Base-by-base conservation (phyloP, 2,888 invertebrate species). In the Mycalesis mineus region DNA sequence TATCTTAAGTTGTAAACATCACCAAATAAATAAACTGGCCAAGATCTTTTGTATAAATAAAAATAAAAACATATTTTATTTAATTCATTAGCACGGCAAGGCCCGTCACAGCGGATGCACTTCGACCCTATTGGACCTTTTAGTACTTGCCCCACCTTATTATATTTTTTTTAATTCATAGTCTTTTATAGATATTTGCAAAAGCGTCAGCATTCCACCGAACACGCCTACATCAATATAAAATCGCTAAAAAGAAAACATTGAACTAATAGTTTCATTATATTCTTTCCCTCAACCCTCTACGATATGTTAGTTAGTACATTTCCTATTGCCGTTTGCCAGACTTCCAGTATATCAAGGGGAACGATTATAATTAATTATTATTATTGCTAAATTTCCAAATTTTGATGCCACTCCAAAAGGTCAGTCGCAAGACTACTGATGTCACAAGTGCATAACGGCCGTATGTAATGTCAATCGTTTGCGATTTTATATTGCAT, bases 231-330 rank as follows among this genome's bases (percentile, higher is more conserved):
- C 73, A 74, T 77, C 75, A 80, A 77, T 84, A 83, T 79, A 83
- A 84, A 84, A 85, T 82, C 76, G 80, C 82, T 84, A 86, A 77
- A 83, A 84, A 82, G 79, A 84, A 85, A 86, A 82, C 76, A 83
- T 84, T 79, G 69, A 86, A 89, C 86, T 88, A 86, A 88, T 79
- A 72, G 78, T 80, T 82, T 82, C 75, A 79, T 75, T 74, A 78
- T 65, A 75, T 74, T 74, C 73, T 76, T 45, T 75, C 72, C 74
- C 66, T 68, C 65, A 68, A 77, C 77, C 80, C 77, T 78, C 73
- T 77, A 84, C 84, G 86, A 87, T 88, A 88, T 87, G 88, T 88
- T 78, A 84, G 84, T 84, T n/a, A n/a, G n/a, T n/a, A n/a, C n/a
- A 80, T 75, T 66, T 72, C 77, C 65, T 59, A 51, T 53, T 44